Conservation (phyloP, 2,797 vertebrate species). For the Sciurus vulgaris region DNA sequence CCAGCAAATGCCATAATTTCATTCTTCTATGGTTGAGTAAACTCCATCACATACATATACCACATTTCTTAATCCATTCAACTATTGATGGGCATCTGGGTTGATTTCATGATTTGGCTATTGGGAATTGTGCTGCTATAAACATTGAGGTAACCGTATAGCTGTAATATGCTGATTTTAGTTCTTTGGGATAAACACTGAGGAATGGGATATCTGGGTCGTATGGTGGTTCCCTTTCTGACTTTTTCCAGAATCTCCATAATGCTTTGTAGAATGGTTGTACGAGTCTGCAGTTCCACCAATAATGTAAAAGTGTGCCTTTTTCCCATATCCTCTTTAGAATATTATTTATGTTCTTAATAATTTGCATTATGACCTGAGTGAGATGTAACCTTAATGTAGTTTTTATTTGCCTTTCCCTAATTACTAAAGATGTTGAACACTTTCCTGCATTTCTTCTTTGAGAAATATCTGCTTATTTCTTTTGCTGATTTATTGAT, state of each 20-base stretch:
- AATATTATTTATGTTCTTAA: not conserved
- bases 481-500: not conserved
- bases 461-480: not conserved
- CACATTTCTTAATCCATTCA: not conserved
- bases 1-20: not conserved
- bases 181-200: not conserved
- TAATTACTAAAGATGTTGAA: not conserved
- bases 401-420: not conserved
- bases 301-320: not conserved
- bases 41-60: not conserved
- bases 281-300: not conserved
- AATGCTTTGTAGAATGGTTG: not conserved
- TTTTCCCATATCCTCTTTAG: not conserved
- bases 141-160: not conserved
- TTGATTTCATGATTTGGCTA: not conserved
- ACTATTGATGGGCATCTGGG: not conserved
- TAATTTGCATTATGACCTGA: too few species aligned
- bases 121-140: not conserved
- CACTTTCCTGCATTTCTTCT: not conserved
- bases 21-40: not conserved
- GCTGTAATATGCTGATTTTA: not conserved
- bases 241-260: not conserved
- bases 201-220: not conserved
- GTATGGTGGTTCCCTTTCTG: not conserved
- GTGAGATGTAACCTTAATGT: not conserved